Evolutionary conservation across 2,113 vertebrate species (phyloP), one percentile per base, ranked within the genome.

Genomic region (Setophaga petechia): DNA sequence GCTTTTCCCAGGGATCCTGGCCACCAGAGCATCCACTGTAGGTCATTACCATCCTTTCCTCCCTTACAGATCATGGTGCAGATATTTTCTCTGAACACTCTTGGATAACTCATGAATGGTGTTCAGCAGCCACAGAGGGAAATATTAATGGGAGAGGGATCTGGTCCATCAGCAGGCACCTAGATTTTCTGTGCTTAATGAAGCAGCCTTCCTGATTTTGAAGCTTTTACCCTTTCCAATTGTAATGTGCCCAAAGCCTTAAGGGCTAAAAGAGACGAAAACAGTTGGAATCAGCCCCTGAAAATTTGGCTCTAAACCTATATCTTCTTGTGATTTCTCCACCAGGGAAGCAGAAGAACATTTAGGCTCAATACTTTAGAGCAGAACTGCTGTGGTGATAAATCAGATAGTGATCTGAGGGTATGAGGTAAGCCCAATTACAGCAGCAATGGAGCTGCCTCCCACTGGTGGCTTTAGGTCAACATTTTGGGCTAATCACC

Each of bases 401-500:
- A 97, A 97, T 95, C 93, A 96, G 94, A 95, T 93, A 93, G 52
- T 54, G 77, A 94, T 95, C 91, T 91, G 87, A 83, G 58, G 63
- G 78, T 87, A 95, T 95, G 93, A 95, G 81, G 91, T 95, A 97
- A 97, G 63, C 46, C 69, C 41, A 91, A 89, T 94, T 95, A 95
- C 78, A 87, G 87, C 47, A 93, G 77, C 89, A 93, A 25, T 6
- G 12, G 55, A 94, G 46, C 82, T 94, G 82, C 93, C 89, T 95
- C 87, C 84, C 95, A 94, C 89, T 83, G 55, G 84, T 2, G 67
- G 71, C 78, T 95, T 91, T 83, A 91, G 54, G 67, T 97, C 94
- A 95, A 94, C 49, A 83, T 83, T 94, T 96, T 95, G 78, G 78
- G 78, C 78, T 97, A 94, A 96, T 96, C 91, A 95, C 66, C 91